These are phyloP conservation scores for Luidia sarsii DNA, from an alignment of 53 echinoderm and acorn worm genomes.

Conservation along the genomic window DNA sequence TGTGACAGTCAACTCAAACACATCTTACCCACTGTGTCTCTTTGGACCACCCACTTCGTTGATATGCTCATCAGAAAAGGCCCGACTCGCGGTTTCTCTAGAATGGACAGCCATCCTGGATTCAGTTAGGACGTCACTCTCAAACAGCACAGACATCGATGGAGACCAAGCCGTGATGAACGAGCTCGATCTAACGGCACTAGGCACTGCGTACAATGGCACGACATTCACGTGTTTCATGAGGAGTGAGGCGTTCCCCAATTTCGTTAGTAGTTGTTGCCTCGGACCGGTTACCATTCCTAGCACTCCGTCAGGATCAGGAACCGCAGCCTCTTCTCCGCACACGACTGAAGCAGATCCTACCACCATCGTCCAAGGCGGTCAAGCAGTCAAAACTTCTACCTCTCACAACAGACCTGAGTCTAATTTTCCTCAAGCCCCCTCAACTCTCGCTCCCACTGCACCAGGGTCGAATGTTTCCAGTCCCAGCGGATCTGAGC, in stretches of 20 bases:
- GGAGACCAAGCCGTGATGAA: constrained; percentile 1
- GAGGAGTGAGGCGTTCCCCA: neutral
- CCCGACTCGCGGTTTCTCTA: constrained; percentile 11
- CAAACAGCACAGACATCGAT: neutral
- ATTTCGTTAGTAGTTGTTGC: neutral
- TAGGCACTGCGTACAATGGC: neutral
- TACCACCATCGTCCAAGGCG: too few species aligned
- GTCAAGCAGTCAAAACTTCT: neutral
- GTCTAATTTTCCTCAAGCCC: too few species aligned
- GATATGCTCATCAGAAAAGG: neutral
- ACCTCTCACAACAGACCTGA: neutral
- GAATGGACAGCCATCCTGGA: constrained; percentile 9
- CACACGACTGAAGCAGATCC: too few species aligned
- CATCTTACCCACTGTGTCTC: neutral
- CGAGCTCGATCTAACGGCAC: neutral
- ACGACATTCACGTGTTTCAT: constrained; percentile 11
- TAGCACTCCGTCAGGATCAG: neutral
- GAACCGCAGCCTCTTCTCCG: neutral
- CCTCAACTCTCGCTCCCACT: neutral
- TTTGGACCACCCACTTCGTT: neutral
- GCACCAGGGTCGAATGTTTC: neutral
- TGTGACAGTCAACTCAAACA: neutral
- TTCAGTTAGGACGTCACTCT: neutral
- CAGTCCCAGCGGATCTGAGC: neutral
- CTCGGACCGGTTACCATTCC: neutral